Conservation (phyloP, 2,888 invertebrate species). For the Pachycephus smyrnensis region DNA sequence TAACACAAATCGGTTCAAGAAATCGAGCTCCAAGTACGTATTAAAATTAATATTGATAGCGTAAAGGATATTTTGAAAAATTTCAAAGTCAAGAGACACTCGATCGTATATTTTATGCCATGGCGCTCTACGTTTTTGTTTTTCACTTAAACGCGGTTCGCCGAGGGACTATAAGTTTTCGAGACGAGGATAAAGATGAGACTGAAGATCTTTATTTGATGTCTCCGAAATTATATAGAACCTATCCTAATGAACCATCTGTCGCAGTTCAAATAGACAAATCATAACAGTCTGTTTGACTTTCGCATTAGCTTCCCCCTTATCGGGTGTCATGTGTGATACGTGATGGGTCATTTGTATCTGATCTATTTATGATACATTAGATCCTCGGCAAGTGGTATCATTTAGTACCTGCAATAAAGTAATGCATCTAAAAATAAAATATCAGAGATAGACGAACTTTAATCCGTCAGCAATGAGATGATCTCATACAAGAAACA, state of each 20-base stretch:
- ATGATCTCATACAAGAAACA: neutral
- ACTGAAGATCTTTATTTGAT: neutral
- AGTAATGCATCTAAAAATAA: neutral
- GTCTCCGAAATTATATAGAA: neutral
- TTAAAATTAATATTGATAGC: neutral
- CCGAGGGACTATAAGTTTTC: neutral
- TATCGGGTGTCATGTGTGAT: neutral
- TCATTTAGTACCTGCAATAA: neutral
- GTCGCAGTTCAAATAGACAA: neutral
- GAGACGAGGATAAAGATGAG: neutral
- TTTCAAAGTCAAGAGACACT: neutral
- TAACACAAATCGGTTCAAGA: conserved; percentile 4
- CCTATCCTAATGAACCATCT: neutral
- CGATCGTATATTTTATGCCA: neutral
- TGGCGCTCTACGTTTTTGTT: neutral
- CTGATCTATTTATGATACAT: neutral
- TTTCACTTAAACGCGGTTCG: neutral
- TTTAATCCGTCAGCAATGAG: no score
- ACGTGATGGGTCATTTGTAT: neutral
- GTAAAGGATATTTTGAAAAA: neutral
- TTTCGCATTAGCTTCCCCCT: neutral
- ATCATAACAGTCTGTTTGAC: neutral
- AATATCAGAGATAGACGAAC: no score
- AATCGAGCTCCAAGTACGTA: neutral
- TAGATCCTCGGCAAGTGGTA: neutral